Evolutionary conservation across 2,888 invertebrate species (phyloP).

Genomic region (Andrena dorsata): DNA sequence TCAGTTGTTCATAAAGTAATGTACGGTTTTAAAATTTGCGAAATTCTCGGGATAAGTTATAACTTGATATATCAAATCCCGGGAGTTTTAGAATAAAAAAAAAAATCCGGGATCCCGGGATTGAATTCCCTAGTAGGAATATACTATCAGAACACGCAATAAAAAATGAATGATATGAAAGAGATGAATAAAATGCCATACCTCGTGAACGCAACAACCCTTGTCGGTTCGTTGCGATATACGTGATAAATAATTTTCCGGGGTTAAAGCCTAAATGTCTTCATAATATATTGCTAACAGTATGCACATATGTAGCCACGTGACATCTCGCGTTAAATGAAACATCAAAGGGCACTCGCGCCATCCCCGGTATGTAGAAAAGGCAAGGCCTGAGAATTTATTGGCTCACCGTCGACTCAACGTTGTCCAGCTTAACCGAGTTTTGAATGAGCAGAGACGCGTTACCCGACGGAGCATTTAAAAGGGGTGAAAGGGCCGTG

Average conservation of each 20-base stretch:
- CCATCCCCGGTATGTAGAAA: conserved; percentile 12
- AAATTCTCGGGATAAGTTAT: no score
- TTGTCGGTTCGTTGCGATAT: background rate
- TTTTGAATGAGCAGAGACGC: conserved; percentile 50
- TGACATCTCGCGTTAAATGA: conserved; percentile 40
- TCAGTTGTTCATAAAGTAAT: no score
- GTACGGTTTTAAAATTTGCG: no score
- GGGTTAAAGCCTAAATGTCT: conserved; percentile 8
- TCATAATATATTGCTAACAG: conserved; percentile 20
- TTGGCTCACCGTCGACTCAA: conserved; percentile 51
- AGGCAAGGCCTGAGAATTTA: conserved; percentile 53
- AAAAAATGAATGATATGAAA: background rate
- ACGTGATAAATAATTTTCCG: conserved; percentile 32
- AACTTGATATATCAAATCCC: no score
- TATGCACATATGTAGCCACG: conserved; percentile 24
- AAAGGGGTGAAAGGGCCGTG: conserved; percentile 28
- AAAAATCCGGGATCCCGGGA: no score
- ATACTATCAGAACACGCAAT: background rate
- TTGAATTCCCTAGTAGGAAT: no score
- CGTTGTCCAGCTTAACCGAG: conserved; percentile 52
- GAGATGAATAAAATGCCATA: background rate
- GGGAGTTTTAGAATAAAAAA: no score
- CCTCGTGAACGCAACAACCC: background rate
- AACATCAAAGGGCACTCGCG: conserved; percentile 41
- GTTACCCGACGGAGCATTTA: conserved; percentile 39